Base-by-base conservation (phyloP, 2,113 vertebrate genomes). In the Grammomys dolichurus region DNA sequence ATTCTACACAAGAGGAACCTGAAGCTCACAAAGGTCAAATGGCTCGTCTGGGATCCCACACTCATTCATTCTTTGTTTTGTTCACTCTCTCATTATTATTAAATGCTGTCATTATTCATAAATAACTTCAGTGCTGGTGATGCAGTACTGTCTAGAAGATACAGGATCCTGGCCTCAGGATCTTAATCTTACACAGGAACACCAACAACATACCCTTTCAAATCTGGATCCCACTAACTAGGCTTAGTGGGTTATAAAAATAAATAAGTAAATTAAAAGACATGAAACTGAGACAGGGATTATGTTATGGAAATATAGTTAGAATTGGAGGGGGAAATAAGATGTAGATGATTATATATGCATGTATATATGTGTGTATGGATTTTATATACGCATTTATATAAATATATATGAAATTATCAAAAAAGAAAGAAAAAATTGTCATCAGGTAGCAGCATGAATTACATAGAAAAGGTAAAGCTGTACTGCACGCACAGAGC, bases 91-190 rank as follows among this genome's bases (percentile, higher is more conserved):
- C 51, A 1, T 26, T 46, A 2, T 60, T 51, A 14, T 77, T 4
- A 56, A 63, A n/a, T 20, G 40, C 31, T 22, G 19, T 5, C 43
- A 6, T 46, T 19, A 36, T 1, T 5, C 11, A 75, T 54, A 26
- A 16, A 4, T 5, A 26, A 2, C 54, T 56, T 58, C 7, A 10
- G 13, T 2, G 0, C 33, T 67, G 19, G 0, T 0, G 7, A 60
- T 5, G 10, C 46, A 40, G 33, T 4, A 8, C 20, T 51, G 1
- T 24, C 10, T 9, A 5, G 60, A 72, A 17, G 46, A 81, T 26
- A n/a, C 1, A 3, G 78, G 46, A 3, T 20, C 16, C 12, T 84
- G n/a, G 28, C 26, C 51, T 82, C 43, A 17, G 24, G 22, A 31
- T 22, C 33, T 87, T 76, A 4, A 24, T 72, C 84, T 48, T 69